Conservation (phyloP, 2,113 vertebrate species). For the Pseudonaja textilis region DNA sequence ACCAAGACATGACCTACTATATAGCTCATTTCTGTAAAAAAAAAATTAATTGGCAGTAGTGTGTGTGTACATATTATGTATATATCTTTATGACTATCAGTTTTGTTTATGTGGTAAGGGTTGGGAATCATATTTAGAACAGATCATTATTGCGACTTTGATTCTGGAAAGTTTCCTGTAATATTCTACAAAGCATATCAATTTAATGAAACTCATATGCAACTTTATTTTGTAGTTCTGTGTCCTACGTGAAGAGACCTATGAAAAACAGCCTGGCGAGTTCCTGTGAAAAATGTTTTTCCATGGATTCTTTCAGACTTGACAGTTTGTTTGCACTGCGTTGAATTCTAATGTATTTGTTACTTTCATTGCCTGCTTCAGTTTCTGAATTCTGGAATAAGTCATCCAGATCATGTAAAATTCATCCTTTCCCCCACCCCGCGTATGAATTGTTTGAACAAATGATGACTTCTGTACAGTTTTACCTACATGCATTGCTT, state of each 20-base stretch:
- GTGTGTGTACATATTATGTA: conserved; percentile 35
- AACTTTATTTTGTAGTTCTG: conserved; percentile 65
- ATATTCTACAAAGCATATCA: background rate
- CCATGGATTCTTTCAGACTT: conserved; percentile 42
- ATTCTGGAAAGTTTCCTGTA: conserved; percentile 38
- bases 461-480: conserved; percentile 57
- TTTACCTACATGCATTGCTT: conserved; percentile 53
- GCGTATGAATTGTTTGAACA: conserved; percentile 59
- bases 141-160: conserved; percentile 39
- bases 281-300: conserved; percentile 46
- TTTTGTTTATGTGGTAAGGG: conserved; percentile 40
- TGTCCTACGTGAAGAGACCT: conserved; percentile 73
- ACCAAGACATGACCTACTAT: conserved; percentile 65
- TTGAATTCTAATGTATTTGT: conserved; percentile 50
- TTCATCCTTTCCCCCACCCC: conserved; percentile 53
- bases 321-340: conserved; percentile 36
- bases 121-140: conserved; percentile 33
- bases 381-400: conserved; percentile 55
- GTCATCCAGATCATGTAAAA: conserved; percentile 60
- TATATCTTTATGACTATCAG: background rate
- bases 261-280: conserved; percentile 28
- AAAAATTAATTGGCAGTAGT: conserved; percentile 39
- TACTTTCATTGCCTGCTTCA: conserved; percentile 47
- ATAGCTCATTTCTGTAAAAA: conserved; percentile 68
- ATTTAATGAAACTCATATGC: conserved; percentile 28